These are phyloP conservation scores for Marronus borbonicus DNA, from an alignment of 2,888 invertebrate species.

Conservation along the genomic window DNA sequence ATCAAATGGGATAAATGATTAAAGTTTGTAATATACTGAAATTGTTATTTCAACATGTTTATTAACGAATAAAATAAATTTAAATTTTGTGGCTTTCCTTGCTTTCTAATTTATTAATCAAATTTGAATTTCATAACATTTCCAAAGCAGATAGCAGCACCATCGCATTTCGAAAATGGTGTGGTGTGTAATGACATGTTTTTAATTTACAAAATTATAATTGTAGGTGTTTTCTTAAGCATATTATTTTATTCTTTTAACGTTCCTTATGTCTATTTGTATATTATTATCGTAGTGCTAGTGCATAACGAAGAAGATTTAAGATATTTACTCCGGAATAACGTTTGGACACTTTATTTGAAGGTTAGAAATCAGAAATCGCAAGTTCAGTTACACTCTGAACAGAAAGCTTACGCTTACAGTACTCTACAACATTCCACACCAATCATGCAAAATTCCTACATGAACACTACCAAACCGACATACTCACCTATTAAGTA, in stretches of 20 bases:
- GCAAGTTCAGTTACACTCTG: constrained; percentile 22
- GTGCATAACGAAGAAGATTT: constrained; percentile 38
- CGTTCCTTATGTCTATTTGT: constrained; percentile 42
- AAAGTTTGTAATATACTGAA: no score
- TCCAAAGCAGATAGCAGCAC: constrained; percentile 21
- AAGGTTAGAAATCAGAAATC: constrained; percentile 49
- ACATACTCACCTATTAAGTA: constrained; percentile 37
- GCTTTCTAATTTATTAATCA: background rate
- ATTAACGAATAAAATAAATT: no score
- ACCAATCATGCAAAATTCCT: constrained; percentile 46
- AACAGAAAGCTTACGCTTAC: constrained; percentile 31
- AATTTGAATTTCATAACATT: constrained; percentile 9
- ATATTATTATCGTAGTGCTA: constrained; percentile 36
- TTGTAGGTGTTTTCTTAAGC: constrained; percentile 42
- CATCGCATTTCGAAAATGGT: constrained; percentile 45
- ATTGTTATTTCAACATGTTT: no score
- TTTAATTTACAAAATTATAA: constrained; percentile 47
- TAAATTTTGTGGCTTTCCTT: no score
- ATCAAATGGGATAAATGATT: no score
- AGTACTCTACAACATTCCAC: constrained; percentile 35
- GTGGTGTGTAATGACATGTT: constrained; percentile 47
- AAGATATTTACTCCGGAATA: constrained; percentile 33
- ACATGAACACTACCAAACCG: constrained; percentile 37
- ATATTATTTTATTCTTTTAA: constrained; percentile 44
- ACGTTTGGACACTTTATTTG: constrained; percentile 37